phyloP scores from a whole-genome alignment of 1,140 invertebrate species.

The Zaprionus africanus region DNA sequence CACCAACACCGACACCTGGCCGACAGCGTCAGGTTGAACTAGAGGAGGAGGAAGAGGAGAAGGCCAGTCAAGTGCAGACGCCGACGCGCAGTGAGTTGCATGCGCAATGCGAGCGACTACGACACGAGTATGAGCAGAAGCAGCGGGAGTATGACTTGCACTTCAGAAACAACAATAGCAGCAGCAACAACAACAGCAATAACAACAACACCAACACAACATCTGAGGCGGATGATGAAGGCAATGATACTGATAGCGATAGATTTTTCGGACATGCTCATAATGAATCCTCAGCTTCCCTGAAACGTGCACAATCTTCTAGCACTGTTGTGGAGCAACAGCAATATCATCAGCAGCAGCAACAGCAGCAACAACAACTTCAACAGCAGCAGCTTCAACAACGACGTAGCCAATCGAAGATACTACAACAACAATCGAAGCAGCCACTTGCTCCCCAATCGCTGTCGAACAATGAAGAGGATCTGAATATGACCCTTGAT shows the following conservation, averaged over 20 bases:
- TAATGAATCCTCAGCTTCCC: constrained; percentile 60
- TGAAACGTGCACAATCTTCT: constrained; percentile 60
- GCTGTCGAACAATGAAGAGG: constrained; percentile 59
- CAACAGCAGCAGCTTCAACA: constrained; percentile 23
- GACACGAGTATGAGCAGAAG: constrained; percentile 74
- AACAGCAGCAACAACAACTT: constrained; percentile 15
- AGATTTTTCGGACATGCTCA: constrained; percentile 60
- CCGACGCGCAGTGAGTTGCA: constrained; percentile 54
- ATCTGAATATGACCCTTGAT: constrained; percentile 64
- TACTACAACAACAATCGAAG: constrained; percentile 14
- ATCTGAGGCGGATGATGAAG: constrained; percentile 78
- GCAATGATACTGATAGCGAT: constrained; percentile 74
- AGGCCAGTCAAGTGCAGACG: constrained; percentile 40
- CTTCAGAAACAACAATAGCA: constrained; percentile 53
- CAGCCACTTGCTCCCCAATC: constrained; percentile 32
- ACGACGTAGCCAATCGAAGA: constrained; percentile 24
- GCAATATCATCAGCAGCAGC: constrained; percentile 38
- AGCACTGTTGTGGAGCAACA: constrained; percentile 65
- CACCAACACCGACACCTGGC: constrained; percentile 67
- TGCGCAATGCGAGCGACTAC: constrained; percentile 57
- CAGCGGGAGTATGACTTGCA: constrained; percentile 74
- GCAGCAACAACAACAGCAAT: constrained; percentile 16
- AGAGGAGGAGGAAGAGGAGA: constrained; percentile 43
- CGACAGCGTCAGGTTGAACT: constrained; percentile 40
- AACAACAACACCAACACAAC: constrained; percentile 55